A percentile compares a stretch with the other conserved stretches of the same genome.
Evolutionary conservation across 1,140 invertebrate species (phyloP).

Genomic region (Trichomalopsis sarcophagae): DNA sequence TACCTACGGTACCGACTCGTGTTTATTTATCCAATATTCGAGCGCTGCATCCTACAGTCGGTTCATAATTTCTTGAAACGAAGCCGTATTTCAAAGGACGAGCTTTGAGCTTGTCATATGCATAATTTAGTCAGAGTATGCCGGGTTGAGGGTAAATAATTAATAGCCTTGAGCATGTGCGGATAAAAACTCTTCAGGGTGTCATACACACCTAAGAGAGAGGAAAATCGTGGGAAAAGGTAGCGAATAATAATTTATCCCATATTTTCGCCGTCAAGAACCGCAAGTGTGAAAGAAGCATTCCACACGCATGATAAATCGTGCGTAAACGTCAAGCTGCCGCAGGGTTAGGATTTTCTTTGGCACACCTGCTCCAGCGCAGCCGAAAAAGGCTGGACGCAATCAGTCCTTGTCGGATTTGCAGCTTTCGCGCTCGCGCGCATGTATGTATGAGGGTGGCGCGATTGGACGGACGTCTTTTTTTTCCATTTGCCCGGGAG

Average conservation of each 20-base stretch:
- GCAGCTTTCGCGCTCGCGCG: neutral
- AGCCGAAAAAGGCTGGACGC: neutral
- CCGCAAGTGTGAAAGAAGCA: too few species aligned
- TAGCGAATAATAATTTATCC: too few species aligned
- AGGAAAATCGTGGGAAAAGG: too few species aligned
- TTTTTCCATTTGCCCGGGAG: neutral
- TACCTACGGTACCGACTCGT: too few species aligned
- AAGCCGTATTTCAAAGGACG: too few species aligned
- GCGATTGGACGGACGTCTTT: neutral
- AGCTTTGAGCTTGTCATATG: neutral
- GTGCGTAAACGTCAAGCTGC: conserved; percentile 36
- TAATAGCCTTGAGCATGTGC: too few species aligned
- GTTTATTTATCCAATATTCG: too few species aligned
- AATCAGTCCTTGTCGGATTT: conserved; percentile 34
- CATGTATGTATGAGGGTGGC: conserved; percentile 3
- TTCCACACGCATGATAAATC: neutral
- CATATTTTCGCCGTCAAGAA: too few species aligned
- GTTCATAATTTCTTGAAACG: too few species aligned
- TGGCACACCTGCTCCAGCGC: conserved; percentile 7
- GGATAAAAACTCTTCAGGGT: too few species aligned
- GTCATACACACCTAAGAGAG: too few species aligned
- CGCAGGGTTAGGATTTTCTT: conserved; percentile 31
- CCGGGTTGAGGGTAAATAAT: neutral
- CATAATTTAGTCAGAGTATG: neutral
- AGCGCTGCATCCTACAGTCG: too few species aligned